A percentile compares a stretch with the other conserved stretches of the same genome.
These are phyloP conservation scores for Aphidius gifuensis DNA, from an alignment of 1,140 invertebrate genomes.

Conservation along the genomic window DNA sequence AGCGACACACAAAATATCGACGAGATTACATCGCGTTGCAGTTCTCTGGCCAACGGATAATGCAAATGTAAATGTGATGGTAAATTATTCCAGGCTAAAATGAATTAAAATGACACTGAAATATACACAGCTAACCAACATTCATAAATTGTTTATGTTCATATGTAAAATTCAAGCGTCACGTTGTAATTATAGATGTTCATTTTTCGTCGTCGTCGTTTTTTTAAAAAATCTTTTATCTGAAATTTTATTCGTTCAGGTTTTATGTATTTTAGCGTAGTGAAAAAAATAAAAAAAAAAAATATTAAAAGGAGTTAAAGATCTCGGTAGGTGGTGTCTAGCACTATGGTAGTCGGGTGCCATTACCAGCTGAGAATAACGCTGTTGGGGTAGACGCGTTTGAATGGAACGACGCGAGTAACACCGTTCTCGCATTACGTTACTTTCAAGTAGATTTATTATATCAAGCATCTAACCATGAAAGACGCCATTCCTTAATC, in stretches of 20 bases:
- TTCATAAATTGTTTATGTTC: constrained; percentile 10
- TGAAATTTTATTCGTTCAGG: no score
- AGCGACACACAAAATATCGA: constrained; percentile 49
- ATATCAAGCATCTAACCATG: constrained; percentile 24
- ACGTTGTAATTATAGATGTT: neutral
- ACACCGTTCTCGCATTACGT: constrained; percentile 43
- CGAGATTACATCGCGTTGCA: constrained; percentile 44
- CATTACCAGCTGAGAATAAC: constrained; percentile 38
- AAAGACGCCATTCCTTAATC: no score
- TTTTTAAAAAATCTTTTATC: no score
- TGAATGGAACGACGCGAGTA: constrained; percentile 41
- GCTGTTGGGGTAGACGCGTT: constrained; percentile 34
- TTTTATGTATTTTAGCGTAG: no score
- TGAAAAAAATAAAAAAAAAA: no score
- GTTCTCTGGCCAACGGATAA: constrained; percentile 25
- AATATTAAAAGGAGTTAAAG: no score
- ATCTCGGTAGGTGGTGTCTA: no score
- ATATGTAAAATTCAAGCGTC: neutral
- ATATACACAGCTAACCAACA: constrained; percentile 40
- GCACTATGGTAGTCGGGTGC: constrained; percentile 18
- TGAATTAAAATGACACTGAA: constrained; percentile 54
- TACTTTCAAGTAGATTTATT: constrained; percentile 40
- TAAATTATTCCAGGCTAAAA: constrained; percentile 51
- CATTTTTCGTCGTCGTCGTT: no score
- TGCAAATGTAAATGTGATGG: constrained; percentile 51